A percentile compares a stretch with the other conserved stretches of the same genome.
These are phyloP conservation scores for Chaetops frenatus DNA, from an alignment of 2,113 vertebrate species.

Conservation along the genomic window DNA sequence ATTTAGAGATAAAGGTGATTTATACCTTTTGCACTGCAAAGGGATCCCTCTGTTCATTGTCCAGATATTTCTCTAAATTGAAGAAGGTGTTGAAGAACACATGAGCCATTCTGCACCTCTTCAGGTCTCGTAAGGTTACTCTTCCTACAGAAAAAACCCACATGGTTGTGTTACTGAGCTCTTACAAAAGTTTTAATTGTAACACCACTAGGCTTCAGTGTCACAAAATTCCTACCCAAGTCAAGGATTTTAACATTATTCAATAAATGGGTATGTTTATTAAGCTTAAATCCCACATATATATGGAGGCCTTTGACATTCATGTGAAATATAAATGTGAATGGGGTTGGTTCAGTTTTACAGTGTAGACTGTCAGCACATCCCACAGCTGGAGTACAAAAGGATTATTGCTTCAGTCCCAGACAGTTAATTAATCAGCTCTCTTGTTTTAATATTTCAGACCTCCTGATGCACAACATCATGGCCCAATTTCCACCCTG, in stretches of 20 bases:
- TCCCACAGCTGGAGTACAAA: neutral
- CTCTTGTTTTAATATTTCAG: neutral
- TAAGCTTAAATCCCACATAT: neutral
- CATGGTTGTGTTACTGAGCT: neutral
- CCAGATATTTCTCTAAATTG: conserved; percentile 98
- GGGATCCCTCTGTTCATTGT: conserved; percentile 98
- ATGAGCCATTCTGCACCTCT: conserved; percentile 93
- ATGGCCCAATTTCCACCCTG: neutral
- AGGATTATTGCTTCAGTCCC: neutral
- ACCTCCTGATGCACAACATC: neutral
- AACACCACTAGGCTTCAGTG: neutral
- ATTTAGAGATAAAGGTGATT: neutral
- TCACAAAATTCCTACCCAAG: neutral
- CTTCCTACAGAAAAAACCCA: conserved; percentile 73
- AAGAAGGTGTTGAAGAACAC: conserved; percentile 99
- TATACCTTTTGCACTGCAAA: conserved; percentile 97
- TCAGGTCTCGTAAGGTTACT: conserved; percentile 91
- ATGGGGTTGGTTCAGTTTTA: neutral
- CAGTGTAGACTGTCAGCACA: neutral
- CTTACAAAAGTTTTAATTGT: neutral
- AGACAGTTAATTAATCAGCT: neutral
- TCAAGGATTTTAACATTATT: neutral
- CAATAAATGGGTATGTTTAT: neutral
- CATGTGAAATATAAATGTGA: neutral
- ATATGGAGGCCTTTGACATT: neutral